These are phyloP conservation scores for Motacilla alba DNA, from an alignment of 2,113 vertebrate species.

Conservation along the genomic window DNA sequence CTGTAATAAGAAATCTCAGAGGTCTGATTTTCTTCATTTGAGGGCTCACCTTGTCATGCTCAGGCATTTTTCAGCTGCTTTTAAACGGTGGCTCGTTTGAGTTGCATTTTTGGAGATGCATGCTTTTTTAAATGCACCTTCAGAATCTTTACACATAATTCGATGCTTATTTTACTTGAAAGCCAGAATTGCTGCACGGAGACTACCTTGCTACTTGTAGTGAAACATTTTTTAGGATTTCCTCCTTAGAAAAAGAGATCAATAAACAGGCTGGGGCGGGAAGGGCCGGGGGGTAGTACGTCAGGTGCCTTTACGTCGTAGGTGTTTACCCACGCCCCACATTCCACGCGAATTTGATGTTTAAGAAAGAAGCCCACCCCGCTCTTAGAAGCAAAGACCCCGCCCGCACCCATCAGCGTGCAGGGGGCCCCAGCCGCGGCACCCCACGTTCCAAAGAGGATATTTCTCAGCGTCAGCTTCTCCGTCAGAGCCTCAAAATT, in stretches of 20 bases:
- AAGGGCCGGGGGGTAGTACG: too few relatives aligned
- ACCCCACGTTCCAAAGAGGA: conserved; percentile 57
- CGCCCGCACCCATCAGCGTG: background rate
- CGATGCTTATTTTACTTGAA: background rate
- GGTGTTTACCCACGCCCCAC: too few relatives aligned
- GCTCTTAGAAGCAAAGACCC: too few relatives aligned
- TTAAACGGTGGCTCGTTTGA: background rate
- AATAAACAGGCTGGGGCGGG: background rate
- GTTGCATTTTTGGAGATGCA: background rate
- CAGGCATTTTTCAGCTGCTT: background rate
- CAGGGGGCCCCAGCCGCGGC: too few relatives aligned
- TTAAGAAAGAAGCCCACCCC: background rate
- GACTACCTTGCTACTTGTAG: background rate
- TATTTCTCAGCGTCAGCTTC: conserved; percentile 82
- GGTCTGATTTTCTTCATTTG: background rate
- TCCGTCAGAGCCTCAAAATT: conserved; percentile 77
- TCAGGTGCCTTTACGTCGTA: background rate
- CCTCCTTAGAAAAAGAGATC: background rate
- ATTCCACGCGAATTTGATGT: accelerated
- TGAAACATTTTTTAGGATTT: background rate
- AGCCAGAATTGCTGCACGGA: background rate
- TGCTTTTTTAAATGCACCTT: background rate
- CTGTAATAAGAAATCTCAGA: background rate
- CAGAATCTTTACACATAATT: background rate
- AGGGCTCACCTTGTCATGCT: background rate